Conservation (phyloP, 2,113 vertebrate species). For the Lipophrys pholis region DNA sequence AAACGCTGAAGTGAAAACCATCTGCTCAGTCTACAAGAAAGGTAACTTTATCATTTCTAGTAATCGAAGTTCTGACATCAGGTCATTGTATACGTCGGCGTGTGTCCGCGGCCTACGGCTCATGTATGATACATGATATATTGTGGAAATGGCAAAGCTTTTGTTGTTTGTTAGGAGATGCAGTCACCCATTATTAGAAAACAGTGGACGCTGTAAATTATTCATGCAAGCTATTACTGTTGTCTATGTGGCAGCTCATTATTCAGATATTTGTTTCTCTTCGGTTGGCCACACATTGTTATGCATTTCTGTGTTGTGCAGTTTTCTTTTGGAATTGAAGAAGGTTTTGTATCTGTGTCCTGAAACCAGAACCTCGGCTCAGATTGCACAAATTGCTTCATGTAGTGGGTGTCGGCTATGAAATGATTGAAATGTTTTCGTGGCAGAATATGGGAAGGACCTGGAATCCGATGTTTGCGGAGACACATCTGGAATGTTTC, state of each 20-base stretch:
- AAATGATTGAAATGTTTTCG: neutral
- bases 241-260: conserved; percentile 18
- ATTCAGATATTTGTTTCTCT: conserved; percentile 29
- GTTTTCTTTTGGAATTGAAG: neutral
- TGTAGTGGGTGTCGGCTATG: too few species aligned
- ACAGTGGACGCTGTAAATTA: conserved; percentile 55
- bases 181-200: conserved; percentile 51
- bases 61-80: neutral
- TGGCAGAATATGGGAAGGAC: conserved; percentile 83
- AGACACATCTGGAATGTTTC: conserved; percentile 94
- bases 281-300: conserved; percentile 1
- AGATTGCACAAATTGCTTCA: too few species aligned
- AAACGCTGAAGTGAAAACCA: conserved; percentile 83
- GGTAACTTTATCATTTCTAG: conserved; percentile 73
- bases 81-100: neutral
- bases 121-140: conserved; percentile 48
- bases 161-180: conserved; percentile 23
- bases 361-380: too few species aligned
- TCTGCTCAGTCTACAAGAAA: conserved; percentile 84
- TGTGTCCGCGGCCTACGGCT: neutral
- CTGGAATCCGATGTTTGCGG: conserved; percentile 91
- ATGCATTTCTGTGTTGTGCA: neutral
- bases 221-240: conserved; percentile 51
- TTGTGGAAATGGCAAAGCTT: conserved; percentile 11
- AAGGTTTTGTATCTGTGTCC: neutral